A percentile compares a stretch with the other conserved stretches of the same genome.
These are phyloP conservation scores for Taeniopygia guttata DNA, from an alignment of 2,797 vertebrate genomes.

Conservation along the genomic window DNA sequence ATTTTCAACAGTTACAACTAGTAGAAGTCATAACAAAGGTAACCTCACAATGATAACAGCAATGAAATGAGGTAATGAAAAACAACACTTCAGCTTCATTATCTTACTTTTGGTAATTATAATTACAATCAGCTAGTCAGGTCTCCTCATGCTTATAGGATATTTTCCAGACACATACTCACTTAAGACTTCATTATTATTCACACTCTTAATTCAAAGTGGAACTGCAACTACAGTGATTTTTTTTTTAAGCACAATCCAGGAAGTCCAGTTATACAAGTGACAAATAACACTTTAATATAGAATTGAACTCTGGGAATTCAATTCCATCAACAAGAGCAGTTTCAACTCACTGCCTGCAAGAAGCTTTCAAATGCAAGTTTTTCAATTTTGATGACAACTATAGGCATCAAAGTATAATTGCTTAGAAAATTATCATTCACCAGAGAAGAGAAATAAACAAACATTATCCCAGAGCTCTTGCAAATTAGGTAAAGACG, in stretches of 20 bases:
- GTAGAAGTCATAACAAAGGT: neutral
- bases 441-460: neutral
- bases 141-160: neutral
- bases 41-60: slow-evolving; percentile 16
- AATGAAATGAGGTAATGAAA: neutral
- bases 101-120: slow-evolving; percentile 26
- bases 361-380: neutral
- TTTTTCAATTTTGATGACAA: neutral
- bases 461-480: neutral
- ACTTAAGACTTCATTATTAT: neutral
- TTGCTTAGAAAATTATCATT: neutral
- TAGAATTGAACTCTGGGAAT: neutral
- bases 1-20: slow-evolving; percentile 17
- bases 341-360: neutral
- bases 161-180: neutral
- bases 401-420: neutral
- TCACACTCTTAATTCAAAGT: neutral
- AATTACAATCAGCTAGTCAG: neutral
- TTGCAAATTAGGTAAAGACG: neutral
- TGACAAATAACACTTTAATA: neutral
- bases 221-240: neutral
- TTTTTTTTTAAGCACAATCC: neutral
- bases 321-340: neutral
- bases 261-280: neutral
- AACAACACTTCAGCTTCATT: slow-evolving; percentile 10